phyloP scores from a whole-genome alignment of 2,797 vertebrate species.

The Cebuella pygmaea region DNA sequence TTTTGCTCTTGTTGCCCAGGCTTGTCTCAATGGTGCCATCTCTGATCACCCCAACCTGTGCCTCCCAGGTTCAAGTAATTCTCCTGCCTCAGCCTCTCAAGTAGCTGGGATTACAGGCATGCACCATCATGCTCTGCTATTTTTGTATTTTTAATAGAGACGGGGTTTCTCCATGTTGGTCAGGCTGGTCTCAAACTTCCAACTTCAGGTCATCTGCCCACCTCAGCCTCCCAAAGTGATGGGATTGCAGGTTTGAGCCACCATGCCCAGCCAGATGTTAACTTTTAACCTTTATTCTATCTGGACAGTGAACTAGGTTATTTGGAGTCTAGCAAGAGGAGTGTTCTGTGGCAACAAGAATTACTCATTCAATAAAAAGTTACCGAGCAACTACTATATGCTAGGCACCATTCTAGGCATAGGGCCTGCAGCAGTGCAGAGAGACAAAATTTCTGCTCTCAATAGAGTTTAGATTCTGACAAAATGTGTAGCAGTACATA shows the following conservation, averaged over 20 bases:
- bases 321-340: neutral
- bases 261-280: neutral
- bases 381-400: neutral
- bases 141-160: neutral
- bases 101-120: neutral
- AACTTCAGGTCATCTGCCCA: neutral
- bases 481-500: neutral
- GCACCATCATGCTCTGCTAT: neutral
- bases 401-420: neutral
- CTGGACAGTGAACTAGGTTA: neutral
- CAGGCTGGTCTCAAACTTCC: neutral
- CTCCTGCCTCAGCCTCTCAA: neutral
- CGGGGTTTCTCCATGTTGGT: neutral
- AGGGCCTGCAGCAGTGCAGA: neutral
- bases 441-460: neutral
- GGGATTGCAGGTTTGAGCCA: no score
- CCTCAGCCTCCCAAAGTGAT: no score
- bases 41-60: neutral
- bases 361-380: neutral
- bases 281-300: constrained; percentile 1
- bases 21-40: neutral
- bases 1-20: neutral
- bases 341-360: neutral
- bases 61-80: neutral
- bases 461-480: neutral